Evolutionary conservation across 2,797 vertebrate species (phyloP), one percentile per base, ranked within the genome.

Genomic region (Phoxinus dragarum): DNA sequence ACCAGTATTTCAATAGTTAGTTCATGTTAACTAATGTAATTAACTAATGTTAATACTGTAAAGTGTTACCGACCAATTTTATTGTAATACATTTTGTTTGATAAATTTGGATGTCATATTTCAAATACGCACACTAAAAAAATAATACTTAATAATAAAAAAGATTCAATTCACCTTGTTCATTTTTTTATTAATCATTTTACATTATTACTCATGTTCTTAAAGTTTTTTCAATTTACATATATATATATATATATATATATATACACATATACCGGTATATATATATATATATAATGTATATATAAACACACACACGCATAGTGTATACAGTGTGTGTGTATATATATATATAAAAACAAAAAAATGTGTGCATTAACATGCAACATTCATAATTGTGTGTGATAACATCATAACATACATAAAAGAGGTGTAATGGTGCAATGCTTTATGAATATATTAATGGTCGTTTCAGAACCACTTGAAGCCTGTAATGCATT

Each of bases 391-490:
- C 1, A 5, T 5, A 47, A 47, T 12, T 17, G 71, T 47, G 12
- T 49, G 47, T 75, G 10, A 36, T 75, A 54, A 47, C 27, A 72
- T 44, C 5, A 21, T 34, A 9, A 59, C 5, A 42, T 27, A 67
- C 42, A 34, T 54, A 66, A 36, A 38, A 3, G 2, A n/a, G 3
- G 21, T 80, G 64, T 23, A 31, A 71, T 40, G 5, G 38, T 54
- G n/a, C 61, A 82, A 61, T 47, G 67, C 14, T 72, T 72, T 54
- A 72, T 59, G 38, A 47, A 73, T 64, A 82, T 23, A 74, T 74
- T 23, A 36, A 74, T 36, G 27, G 19, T 34, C 5, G 6, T 34
- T 71, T 34, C 56, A 42, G 10, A 23, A 61, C 19, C 38, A 59
- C 17, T 44, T 73, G 16, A 59, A 73, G n/a, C 0, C 38, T 61